These are phyloP conservation scores for Bombylius major DNA, from an alignment of 2,888 invertebrate genomes.

Conservation along the genomic window DNA sequence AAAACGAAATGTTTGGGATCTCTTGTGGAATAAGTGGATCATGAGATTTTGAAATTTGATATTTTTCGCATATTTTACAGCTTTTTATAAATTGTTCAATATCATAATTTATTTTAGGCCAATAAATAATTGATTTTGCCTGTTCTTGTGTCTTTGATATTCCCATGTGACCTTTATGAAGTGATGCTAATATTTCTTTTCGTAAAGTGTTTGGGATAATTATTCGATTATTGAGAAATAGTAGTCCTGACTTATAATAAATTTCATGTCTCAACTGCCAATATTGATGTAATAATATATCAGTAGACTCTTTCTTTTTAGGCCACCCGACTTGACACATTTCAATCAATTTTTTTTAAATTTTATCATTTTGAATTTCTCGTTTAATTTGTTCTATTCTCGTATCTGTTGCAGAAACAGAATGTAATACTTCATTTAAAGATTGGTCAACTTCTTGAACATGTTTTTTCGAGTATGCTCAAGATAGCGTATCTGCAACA, in stretches of 20 bases:
- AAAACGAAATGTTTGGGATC: too few species aligned
- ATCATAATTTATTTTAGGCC: slow-evolving; percentile 5
- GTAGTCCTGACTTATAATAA: background rate
- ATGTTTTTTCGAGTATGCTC: background rate
- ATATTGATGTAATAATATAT: slow-evolving; percentile 1
- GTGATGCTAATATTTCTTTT: background rate
- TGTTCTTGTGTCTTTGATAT: slow-evolving; percentile 6
- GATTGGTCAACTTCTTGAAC: background rate
- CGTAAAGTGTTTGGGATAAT: slow-evolving; percentile 5
- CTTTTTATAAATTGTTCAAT: slow-evolving; percentile 5
- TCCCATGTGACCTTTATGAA: slow-evolving; percentile 6
- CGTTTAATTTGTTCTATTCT: slow-evolving; percentile 1
- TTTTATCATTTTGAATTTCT: background rate
- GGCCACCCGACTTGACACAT: slow-evolving; percentile 9
- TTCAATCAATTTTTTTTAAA: background rate
- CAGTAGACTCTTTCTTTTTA: slow-evolving; percentile 1
- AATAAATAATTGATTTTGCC: slow-evolving; percentile 5
- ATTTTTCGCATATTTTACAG: background rate
- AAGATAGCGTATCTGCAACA: background rate
- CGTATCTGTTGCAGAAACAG: background rate
- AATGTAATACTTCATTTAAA: background rate
- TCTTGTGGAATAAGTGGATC: too few species aligned
- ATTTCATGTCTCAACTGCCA: slow-evolving; percentile 3
- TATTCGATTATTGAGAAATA: slow-evolving; percentile 6
- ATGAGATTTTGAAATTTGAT: background rate